Evolutionary conservation across 2,888 invertebrate genomes (phyloP).

Genomic region (Neocrepidodera transversa): DNA sequence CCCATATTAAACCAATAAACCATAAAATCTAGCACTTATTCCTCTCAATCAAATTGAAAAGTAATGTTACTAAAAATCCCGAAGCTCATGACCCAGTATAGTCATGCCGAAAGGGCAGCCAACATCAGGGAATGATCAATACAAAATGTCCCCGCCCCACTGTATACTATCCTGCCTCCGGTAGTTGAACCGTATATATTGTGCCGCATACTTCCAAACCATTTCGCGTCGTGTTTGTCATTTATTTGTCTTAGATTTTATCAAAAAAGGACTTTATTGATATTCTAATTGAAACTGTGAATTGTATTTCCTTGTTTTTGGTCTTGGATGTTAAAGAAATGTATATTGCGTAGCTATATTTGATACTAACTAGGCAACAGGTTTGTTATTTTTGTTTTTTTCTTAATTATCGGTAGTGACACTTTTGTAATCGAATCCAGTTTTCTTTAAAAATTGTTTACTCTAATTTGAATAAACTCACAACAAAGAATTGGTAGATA

Average conservation of each 20-base stretch:
- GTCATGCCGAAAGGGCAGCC: conserved; percentile 30
- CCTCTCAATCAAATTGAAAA: neutral
- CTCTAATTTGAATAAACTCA: no score
- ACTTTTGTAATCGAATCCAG: no score
- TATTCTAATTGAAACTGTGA: no score
- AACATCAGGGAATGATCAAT: conserved; percentile 45
- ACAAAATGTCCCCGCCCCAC: conserved; percentile 47
- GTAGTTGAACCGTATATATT: conserved; percentile 43
- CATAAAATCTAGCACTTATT: no score
- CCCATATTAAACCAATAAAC: no score
- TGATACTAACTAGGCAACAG: conserved; percentile 12
- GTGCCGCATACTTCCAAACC: conserved; percentile 34
- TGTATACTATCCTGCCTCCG: conserved; percentile 29
- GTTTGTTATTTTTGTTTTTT: conserved; percentile 6
- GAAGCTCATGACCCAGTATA: conserved; percentile 22
- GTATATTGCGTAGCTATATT: conserved; percentile 7
- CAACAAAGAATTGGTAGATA: no score
- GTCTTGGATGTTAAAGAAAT: neutral
- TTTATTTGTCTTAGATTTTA: conserved; percentile 21
- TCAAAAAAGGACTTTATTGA: no score
- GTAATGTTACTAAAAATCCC: neutral
- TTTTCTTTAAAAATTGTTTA: no score
- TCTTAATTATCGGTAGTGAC: no score
- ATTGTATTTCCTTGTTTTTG: no score
- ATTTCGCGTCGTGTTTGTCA: neutral